Evolutionary conservation across 2,797 vertebrate species (phyloP), one percentile per base, ranked within the genome.

Genomic region (Pangasius macronema): DNA sequence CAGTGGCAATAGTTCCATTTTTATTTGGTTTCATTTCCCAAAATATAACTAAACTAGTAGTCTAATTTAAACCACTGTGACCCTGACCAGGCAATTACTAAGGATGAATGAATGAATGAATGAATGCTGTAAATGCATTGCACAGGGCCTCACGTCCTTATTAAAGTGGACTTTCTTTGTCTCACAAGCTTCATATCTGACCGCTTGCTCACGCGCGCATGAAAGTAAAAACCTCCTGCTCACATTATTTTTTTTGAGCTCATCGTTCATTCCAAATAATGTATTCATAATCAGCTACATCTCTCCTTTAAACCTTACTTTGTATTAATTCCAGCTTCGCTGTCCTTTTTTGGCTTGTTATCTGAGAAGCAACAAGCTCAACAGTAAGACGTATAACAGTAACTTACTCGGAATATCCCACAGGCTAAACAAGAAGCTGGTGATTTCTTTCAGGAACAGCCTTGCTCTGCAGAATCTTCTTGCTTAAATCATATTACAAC

Each of bases 401-500:
- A 51, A 82, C 80, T 68, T 82, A 57, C 42, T 55, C 59, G 49
- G 51, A 59, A 51, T 65, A 81, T 76, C 75, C 68, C 73, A 76
- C 67, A 49, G 79, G 55, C 83, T 85, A 83, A 83, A 87, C 51
- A 72, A 87, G 70, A 53, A 49, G 70, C 57, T 79, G 51, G 72
- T 85, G 27, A 87, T 83, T 89, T 68, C 46, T 65, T 86, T 79
- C 42, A 72, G 67, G 57, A 86, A 82, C 72, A 81, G 79, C 46
- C 73, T 79, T 46, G 33, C 82, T 61, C 49, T 82, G 30, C 76
- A 82, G 70, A 86, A 87, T 83, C 84, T n/a, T 82, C 42, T 77
- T 46, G 24, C 49, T 75, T 73, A 87, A 91, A 89, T 89, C 87
- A 75, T 76, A 87, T 88, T 88, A 88, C 82, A 42, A 63, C 39